Percentiles rank a stretch among this genome's conserved stretches.
phyloP scores from a whole-genome alignment of 2,888 invertebrate species.

The Gymnocheta viridis region DNA sequence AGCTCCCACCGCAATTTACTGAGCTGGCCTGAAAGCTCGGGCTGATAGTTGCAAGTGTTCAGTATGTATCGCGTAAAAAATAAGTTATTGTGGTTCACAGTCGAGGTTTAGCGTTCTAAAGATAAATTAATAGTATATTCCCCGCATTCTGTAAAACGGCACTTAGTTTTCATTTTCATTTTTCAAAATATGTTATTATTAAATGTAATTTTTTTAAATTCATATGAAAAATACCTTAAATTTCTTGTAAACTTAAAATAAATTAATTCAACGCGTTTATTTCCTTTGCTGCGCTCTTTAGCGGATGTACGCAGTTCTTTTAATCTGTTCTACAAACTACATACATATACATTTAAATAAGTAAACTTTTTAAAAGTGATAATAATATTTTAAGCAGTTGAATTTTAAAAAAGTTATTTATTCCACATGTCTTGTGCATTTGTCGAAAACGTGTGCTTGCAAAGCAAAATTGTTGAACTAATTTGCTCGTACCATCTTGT shows the following conservation, averaged over 20 bases:
- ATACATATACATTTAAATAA: background rate
- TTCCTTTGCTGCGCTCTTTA: no score
- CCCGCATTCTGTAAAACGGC: no score
- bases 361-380: background rate
- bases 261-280: background rate
- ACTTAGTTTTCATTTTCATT: no score
- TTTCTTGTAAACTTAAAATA: background rate
- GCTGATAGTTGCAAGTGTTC: no score
- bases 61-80: no score
- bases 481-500: slow-evolving; percentile 25
- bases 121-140: no score
- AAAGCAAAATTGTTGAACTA: slow-evolving; percentile 16
- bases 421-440: background rate
- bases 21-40: no score
- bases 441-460: background rate
- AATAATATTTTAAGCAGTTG: background rate
- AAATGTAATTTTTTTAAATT: no score
- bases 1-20: no score
- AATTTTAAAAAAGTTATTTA: slow-evolving; percentile 4
- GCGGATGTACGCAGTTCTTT: background rate
- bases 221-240: background rate
- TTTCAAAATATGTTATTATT: no score
- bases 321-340: background rate
- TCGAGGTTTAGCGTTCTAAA: no score
- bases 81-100: no score